Percentiles rank a stretch among this genome's conserved stretches.
These are phyloP conservation scores for Cerastis leucographa DNA, from an alignment of 2,888 invertebrate genomes.

Conservation along the genomic window DNA sequence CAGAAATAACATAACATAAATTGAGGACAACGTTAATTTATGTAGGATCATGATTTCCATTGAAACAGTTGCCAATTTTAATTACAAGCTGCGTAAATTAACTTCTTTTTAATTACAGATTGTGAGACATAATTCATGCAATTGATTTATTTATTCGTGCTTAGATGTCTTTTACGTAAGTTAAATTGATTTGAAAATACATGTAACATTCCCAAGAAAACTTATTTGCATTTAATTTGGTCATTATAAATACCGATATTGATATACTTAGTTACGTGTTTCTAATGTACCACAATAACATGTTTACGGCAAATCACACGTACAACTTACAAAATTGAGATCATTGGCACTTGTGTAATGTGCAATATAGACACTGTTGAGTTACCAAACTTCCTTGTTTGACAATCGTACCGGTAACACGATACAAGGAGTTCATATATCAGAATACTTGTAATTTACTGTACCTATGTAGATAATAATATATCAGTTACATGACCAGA, in stretches of 20 bases:
- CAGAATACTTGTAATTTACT: constrained; percentile 42
- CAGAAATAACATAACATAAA: constrained; percentile 10
- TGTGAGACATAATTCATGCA: constrained; percentile 11
- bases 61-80: constrained; percentile 21
- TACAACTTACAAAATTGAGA: constrained; percentile 64
- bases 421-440: constrained; percentile 56
- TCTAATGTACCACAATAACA: constrained; percentile 43
- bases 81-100: constrained; percentile 11
- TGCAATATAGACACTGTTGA: constrained; percentile 53
- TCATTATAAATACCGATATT: constrained; percentile 9
- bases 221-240: constrained; percentile 6
- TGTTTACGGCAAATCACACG: constrained; percentile 58
- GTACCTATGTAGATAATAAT: too few relatives aligned
- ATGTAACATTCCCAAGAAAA: constrained; percentile 15
- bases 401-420: constrained; percentile 62
- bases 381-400: constrained; percentile 68
- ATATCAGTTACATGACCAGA: constrained; percentile 28
- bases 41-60: constrained; percentile 22
- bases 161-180: constrained; percentile 24
- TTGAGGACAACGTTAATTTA: constrained; percentile 12
- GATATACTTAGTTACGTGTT: constrained; percentile 9
- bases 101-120: constrained; percentile 12
- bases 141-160: constrained; percentile 32
- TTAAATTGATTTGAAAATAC: background rate
- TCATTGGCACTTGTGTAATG: constrained; percentile 62